Evolutionary conservation across 2,888 invertebrate genomes (phyloP).

Genomic region (Pedicia rivosa): DNA sequence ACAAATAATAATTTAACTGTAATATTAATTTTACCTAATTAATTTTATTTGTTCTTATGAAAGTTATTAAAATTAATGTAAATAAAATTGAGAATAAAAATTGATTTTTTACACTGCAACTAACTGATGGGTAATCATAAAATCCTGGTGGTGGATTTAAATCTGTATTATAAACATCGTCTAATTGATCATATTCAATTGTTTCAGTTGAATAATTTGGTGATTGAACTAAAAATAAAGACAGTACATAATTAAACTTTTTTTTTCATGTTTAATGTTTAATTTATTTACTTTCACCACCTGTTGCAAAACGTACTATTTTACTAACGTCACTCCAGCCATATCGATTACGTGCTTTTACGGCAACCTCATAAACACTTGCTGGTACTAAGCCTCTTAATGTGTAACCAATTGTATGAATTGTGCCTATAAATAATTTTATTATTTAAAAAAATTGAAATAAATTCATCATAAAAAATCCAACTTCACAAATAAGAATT

Average conservation of each 20-base stretch:
- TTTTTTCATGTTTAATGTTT: neutral
- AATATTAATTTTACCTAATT: too few relatives aligned
- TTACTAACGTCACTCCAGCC: slow-evolving; percentile 74
- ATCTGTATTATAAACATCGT: slow-evolving; percentile 20
- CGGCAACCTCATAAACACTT: slow-evolving; percentile 59
- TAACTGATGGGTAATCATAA: too few relatives aligned
- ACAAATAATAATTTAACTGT: too few relatives aligned
- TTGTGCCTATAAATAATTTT: slow-evolving; percentile 41
- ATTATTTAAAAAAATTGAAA: too few relatives aligned
- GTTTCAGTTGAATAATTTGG: slow-evolving; percentile 29
- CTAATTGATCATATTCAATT: slow-evolving; percentile 12
- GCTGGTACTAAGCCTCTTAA: slow-evolving; percentile 56
- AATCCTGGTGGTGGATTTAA: slow-evolving; percentile 16
- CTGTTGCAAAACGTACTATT: slow-evolving; percentile 58
- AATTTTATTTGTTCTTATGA: too few relatives aligned
- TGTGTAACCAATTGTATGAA: slow-evolving; percentile 60
- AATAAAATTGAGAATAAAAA: too few relatives aligned
- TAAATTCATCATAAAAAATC: too few relatives aligned
- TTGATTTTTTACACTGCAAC: too few relatives aligned
- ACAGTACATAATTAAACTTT: neutral
- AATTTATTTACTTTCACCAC: slow-evolving; percentile 43
- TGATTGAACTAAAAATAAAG: slow-evolving; percentile 21
- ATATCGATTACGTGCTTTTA: slow-evolving; percentile 65
- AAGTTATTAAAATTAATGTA: too few relatives aligned
- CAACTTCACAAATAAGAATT: too few relatives aligned